A percentile compares a stretch with the other conserved stretches of the same genome.
Evolutionary conservation across 2,888 invertebrate species (phyloP).

Genomic region (Oxyteleia sp.): DNA sequence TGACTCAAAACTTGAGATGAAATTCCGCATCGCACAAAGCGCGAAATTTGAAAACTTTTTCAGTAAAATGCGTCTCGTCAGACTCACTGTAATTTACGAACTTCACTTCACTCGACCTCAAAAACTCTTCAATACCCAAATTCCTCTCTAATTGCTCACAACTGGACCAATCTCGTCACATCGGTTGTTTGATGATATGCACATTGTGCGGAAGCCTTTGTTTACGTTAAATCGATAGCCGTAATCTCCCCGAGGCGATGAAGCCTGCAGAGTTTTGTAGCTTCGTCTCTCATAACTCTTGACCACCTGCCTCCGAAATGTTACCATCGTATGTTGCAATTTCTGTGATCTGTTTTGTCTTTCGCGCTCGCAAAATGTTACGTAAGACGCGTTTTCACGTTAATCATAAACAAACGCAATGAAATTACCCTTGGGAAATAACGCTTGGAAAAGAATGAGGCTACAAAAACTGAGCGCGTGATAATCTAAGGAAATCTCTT

Average conservation of each 20-base stretch:
- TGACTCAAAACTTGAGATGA: neutral
- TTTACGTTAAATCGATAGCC: constrained; percentile 50
- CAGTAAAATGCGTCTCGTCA: neutral
- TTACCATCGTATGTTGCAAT: constrained; percentile 44
- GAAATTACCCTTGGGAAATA: neutral
- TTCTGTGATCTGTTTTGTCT: constrained; percentile 51
- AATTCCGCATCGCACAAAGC: neutral
- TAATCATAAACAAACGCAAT: neutral
- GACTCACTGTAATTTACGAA: neutral
- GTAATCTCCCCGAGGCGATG: constrained; percentile 61
- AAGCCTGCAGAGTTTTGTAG: constrained; percentile 53
- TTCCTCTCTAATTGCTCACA: constrained; percentile 20
- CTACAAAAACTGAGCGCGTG: too few relatives aligned
- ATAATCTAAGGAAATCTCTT: too few relatives aligned
- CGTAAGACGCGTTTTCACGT: neutral
- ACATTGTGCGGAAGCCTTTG: constrained; percentile 47
- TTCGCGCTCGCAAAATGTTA: neutral
- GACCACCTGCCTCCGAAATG: constrained; percentile 69
- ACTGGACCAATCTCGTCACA: constrained; percentile 16
- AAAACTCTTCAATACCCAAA: constrained; percentile 12
- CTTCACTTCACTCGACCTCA: constrained; percentile 17
- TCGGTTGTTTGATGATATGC: constrained; percentile 33
- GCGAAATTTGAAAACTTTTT: constrained; percentile 11
- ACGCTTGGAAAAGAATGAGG: too few relatives aligned
- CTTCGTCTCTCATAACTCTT: constrained; percentile 58